Evolutionary conservation across 2,888 invertebrate genomes (phyloP), one percentile per base, ranked within the genome.

Genomic region (Pachycephus smyrnensis): DNA sequence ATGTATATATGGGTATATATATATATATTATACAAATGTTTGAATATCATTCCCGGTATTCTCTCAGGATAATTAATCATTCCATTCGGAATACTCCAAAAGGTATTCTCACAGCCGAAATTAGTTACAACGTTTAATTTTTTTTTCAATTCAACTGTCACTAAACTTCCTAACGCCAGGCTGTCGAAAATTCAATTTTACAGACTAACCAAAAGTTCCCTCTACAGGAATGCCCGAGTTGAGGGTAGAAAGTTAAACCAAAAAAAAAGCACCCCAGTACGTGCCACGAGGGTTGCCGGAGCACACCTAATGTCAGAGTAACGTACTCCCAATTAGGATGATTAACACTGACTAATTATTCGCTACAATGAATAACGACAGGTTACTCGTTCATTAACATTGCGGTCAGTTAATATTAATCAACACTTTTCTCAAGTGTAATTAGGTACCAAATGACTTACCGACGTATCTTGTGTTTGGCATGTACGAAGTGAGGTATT

Each of bases 381-480:
- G 15, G 9, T 23, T 9, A 23, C 55, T 23, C 23, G 6, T 55
- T 55, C 23, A 23, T 23, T 6, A 55, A 6, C 23, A 23, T 55
- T 23, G 15, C 55, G 9, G 9, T 55, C 2, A 55, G 9, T 55
- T 15, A 6, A 15, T 6, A 40, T 40, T 40, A 40, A 6, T 40
- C 33, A 33, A 33, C 1, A 33, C 3, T 68, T 68, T 68, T 68
- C 30, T 6, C 30, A 11, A 30, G 11, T 15, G 30, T 69, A 30
- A 69, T 6, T 69, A 31, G 31, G 6, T 71, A 31, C 23, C 11
- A 55, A 55, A 68, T 12, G 30, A 87, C 88, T 88, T 78, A 91
- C 91, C 86, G 68, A 84, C 86, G 78, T 91, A 91, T 82, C 85
- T 88, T n/a, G 89, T 89, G 73, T 87, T 89, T 3, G 91, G 91